Base-by-base conservation (phyloP, 1,140 invertebrate species). In the Pararge aegeria region DNA sequence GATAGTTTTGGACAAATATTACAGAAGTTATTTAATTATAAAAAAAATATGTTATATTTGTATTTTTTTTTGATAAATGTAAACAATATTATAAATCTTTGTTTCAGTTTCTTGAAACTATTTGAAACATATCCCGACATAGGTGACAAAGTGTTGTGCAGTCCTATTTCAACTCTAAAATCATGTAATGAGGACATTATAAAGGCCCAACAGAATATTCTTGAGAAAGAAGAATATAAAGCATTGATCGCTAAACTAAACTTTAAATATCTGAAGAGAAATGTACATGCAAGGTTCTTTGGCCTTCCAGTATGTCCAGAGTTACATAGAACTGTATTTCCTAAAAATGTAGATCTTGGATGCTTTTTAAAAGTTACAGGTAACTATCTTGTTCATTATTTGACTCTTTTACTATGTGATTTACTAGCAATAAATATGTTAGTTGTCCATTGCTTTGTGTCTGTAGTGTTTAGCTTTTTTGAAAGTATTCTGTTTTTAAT, bases 311-410 rank as follows among this genome's bases (percentile, higher is more conserved):
- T 90, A 3, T 93, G 91, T 74, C 91, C 92, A 49, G 92, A 94
- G 73, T 75, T 93, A 9, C 90, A 92, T 70, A 82, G 92, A 61
- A 91, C 86, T 30, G 87, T 89, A 34, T 92, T 95, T 73, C 94
- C 94, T 0, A 90, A 91, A 54, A 93, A 92, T 86, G 88, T 92
- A 60, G 94, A 95, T 86, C 81, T 94, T 58, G 93, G 92, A 63
- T 91, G 89, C 60, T 95, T 95, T 87, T 82, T 95, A 29, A 91
- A 93, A 90, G 78, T 93, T 48, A 89, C 89, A 72, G 93, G 92
- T 92, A 78, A 48, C 70, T 29, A n/a, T 49, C 7, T 48, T 51
- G 30, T 59, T 38, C 57, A 52, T 46, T 57, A 55, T 18, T 56
- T 16, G 5, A 42, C 5, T 7, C 5, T 1, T 34, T 12, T 24